A percentile compares a stretch with the other conserved stretches of the same genome.
phyloP scores from a whole-genome alignment of 2,888 invertebrate species.

The Allygus modestus region DNA sequence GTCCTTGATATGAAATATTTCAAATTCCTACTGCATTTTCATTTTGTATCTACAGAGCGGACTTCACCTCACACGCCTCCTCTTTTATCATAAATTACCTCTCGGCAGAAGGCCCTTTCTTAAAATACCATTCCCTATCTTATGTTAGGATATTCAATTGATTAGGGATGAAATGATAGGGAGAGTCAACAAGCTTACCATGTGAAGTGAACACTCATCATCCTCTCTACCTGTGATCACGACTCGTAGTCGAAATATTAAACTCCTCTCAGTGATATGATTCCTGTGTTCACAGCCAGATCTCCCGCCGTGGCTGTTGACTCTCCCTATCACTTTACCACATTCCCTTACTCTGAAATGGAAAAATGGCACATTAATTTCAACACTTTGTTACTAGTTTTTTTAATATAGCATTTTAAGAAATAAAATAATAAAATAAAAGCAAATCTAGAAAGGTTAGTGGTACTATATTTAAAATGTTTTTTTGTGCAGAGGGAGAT shows the following conservation, averaged over 20 bases:
- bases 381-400: background rate
- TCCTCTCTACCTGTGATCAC: background rate
- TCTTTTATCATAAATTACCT: no score
- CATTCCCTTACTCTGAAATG: slow-evolving; percentile 25
- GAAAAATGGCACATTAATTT: slow-evolving; percentile 1
- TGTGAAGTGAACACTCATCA: background rate
- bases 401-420: background rate
- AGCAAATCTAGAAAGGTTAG: no score
- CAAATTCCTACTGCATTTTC: no score
- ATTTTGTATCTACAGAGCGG: no score
- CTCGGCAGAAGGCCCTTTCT: no score
- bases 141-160: background rate
- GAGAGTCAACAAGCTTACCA: slow-evolving; percentile 28
- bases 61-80: no score
- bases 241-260: background rate
- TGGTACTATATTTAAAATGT: no score
- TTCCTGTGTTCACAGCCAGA: background rate
- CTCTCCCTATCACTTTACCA: slow-evolving; percentile 1
- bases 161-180: slow-evolving; percentile 39
- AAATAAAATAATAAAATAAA: no score
- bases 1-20: no score
- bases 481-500: no score
- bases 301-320: background rate
- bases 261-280: no score
- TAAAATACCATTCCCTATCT: no score